A percentile compares a stretch with the other conserved stretches of the same genome.
phyloP scores from a whole-genome alignment of 2,113 vertebrate genomes.

The Lepisosteus osseus region DNA sequence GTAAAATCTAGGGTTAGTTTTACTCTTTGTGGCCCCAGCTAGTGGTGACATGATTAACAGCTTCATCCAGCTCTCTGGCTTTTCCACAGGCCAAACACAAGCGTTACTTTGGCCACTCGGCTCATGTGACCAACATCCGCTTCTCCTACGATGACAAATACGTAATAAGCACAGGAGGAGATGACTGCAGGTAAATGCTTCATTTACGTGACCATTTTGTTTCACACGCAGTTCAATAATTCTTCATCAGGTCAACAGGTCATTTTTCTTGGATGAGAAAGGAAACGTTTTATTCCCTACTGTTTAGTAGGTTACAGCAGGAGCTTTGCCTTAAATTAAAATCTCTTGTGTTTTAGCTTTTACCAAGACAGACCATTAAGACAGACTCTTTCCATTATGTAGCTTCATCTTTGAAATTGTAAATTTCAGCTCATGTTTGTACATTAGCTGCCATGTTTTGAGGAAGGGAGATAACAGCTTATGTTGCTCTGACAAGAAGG shows the following conservation, averaged over 20 bases:
- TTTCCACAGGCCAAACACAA: conserved; percentile 87
- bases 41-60: too few relatives aligned
- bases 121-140: conserved; percentile 89
- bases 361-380: too few relatives aligned
- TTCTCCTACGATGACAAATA: conserved; percentile 92
- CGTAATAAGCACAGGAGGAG: conserved; percentile 86
- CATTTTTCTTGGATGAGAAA: not conserved
- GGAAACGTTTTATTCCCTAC: not conserved
- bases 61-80: conserved; percentile 5
- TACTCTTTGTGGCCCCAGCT: too few relatives aligned
- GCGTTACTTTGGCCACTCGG: conserved; percentile 91
- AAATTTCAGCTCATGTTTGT: too few relatives aligned
- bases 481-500: too few relatives aligned
- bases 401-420: too few relatives aligned
- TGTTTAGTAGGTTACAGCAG: not conserved
- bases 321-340: too few relatives aligned
- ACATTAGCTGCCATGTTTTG: too few relatives aligned
- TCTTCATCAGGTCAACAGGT: not conserved
- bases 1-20: too few relatives aligned
- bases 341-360: too few relatives aligned
- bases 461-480: too few relatives aligned
- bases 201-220: not conserved
- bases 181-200: conserved; percentile 88
- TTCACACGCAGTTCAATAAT: not conserved
- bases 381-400: too few relatives aligned